Conservation (phyloP, 1,140 invertebrate species). For the Papilio glaucus region DNA sequence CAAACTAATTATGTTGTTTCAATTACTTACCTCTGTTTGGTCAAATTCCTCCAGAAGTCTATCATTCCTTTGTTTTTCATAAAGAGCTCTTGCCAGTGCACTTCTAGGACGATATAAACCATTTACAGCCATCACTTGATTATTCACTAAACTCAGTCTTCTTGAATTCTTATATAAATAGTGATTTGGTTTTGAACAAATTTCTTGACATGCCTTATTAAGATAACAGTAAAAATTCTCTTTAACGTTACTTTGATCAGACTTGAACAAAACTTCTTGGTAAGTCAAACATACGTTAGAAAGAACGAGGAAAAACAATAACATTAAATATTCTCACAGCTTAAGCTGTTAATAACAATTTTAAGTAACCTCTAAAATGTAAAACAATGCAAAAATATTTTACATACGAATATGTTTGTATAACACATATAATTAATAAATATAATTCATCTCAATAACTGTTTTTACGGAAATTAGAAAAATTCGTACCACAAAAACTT, state of each 20-base stretch:
- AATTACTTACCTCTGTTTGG: slow-evolving; percentile 85
- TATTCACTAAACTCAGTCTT: slow-evolving; percentile 41
- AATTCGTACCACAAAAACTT: slow-evolving; percentile 21
- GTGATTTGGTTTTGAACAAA: slow-evolving; percentile 59
- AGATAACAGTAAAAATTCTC: slow-evolving; percentile 64
- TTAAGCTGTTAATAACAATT: slow-evolving; percentile 3
- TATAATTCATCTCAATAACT: neutral
- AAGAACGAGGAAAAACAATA: slow-evolving; percentile 23
- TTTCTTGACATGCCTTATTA: slow-evolving; percentile 60
- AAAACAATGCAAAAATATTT: slow-evolving; percentile 1
- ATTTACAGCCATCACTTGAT: slow-evolving; percentile 64
- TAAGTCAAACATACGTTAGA: slow-evolving; percentile 11
- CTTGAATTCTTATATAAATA: slow-evolving; percentile 48
- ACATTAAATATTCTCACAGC: slow-evolving; percentile 10
- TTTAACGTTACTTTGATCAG: slow-evolving; percentile 40
- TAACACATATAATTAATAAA: neutral
- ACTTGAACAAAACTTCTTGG: slow-evolving; percentile 33
- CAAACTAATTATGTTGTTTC: slow-evolving; percentile 8
- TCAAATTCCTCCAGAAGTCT: slow-evolving; percentile 86
- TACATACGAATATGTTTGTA: neutral
- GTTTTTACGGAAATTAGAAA: slow-evolving; percentile 12
- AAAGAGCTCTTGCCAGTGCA: slow-evolving; percentile 86
- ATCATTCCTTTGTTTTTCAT: slow-evolving; percentile 88
- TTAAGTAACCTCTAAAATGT: slow-evolving; percentile 32
- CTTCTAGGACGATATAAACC: slow-evolving; percentile 84